phyloP scores from a whole-genome alignment of 1,140 invertebrate genomes.

The Microplitis mediator region DNA sequence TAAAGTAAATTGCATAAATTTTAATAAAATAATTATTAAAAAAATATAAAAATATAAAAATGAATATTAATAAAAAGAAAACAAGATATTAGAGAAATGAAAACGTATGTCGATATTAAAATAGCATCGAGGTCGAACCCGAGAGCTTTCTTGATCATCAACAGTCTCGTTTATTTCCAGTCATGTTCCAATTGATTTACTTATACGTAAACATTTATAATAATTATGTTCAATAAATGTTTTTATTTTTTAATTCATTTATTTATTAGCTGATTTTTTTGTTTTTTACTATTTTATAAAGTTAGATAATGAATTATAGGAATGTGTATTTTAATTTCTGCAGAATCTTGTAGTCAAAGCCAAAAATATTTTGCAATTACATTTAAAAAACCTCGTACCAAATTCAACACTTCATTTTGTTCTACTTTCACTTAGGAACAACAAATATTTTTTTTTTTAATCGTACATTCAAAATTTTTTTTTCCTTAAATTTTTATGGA shows the following conservation, averaged over 20 bases:
- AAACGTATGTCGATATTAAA: constrained; percentile 41
- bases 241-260: not conserved
- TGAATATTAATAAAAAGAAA: constrained; percentile 1
- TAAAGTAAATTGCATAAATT: no score
- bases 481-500: no score
- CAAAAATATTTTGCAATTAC: not conserved
- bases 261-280: not conserved
- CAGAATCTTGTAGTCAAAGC: not conserved
- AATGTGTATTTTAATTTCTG: no score
- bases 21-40: not conserved
- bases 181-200: constrained; percentile 28
- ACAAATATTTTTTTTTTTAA: no score
- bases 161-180: constrained; percentile 29
- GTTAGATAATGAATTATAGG: no score
- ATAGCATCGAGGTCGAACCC: constrained; percentile 50
- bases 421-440: no score
- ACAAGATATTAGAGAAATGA: not conserved
- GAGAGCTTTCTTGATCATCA: constrained; percentile 20
- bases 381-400: not conserved
- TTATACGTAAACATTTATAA: constrained; percentile 8
- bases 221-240: not conserved
- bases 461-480: no score
- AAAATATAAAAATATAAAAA: not conserved
- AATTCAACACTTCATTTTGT: not conserved
- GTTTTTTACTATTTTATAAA: not conserved